These are phyloP conservation scores for Deilephila porcellus DNA, from an alignment of 2,888 invertebrate genomes.

Conservation along the genomic window DNA sequence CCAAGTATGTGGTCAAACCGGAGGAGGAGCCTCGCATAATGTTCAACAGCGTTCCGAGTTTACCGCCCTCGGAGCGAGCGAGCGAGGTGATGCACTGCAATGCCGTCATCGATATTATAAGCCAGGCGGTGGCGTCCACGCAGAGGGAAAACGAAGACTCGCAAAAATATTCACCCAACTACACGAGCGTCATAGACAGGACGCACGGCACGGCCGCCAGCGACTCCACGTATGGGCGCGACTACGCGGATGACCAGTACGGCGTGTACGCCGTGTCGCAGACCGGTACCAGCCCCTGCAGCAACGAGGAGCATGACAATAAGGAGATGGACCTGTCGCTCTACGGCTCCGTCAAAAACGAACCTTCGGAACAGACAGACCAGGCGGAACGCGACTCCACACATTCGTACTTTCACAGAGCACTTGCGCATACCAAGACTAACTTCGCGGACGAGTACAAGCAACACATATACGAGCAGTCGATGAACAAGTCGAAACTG, in stretches of 20 bases:
- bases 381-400: conserved; percentile 55
- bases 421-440: conserved; percentile 57
- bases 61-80: conserved; percentile 83
- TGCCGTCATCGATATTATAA: conserved; percentile 82
- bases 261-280: conserved; percentile 62
- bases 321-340: conserved; percentile 82
- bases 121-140: conserved; percentile 81
- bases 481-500: conserved; percentile 60
- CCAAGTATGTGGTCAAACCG: conserved; percentile 74
- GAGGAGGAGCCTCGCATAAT: conserved; percentile 83
- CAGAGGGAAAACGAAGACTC: conserved; percentile 80
- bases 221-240: conserved; percentile 62
- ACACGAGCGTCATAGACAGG: conserved; percentile 68
- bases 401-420: conserved; percentile 59
- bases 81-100: conserved; percentile 82
- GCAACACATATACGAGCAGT: conserved; percentile 66
- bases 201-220: conserved; percentile 55
- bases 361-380: conserved; percentile 63
- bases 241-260: conserved; percentile 73
- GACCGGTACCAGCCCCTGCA: conserved; percentile 65
- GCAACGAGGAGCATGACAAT: conserved; percentile 73
- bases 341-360: conserved; percentile 73
- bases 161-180: conserved; percentile 68
- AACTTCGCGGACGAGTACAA: conserved; percentile 73
- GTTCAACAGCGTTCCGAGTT: conserved; percentile 84